Base-by-base conservation (phyloP, 2,113 vertebrate genomes). In the Ranitomeya imitator region DNA sequence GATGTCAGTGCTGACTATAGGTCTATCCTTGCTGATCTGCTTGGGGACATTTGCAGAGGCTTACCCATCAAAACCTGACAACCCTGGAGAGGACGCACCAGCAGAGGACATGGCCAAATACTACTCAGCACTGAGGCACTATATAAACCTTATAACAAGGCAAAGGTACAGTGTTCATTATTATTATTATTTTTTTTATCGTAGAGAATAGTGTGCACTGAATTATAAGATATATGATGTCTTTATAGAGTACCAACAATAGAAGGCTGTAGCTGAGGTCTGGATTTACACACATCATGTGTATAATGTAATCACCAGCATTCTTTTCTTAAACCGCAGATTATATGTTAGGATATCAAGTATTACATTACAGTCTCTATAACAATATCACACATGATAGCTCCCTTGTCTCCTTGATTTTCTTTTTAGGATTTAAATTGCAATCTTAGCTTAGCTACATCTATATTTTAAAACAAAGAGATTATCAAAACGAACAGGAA, bases 131-230 rank as follows among this genome's bases (percentile, higher is more conserved):
- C 93, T 99, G 93, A 96, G 98, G 93, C 98, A 99, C 93, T 99
- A 99, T 94, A 98, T 99, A 94, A 99, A 99, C 92, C 98, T 99
- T 90, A 99, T 99, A 94, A 99, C 98, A 90, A 94, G 98, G 94
- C 98, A 99, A 95, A 98, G 98, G 98, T 99, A 94, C 90, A 94
- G 26, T 67, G 52, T 67, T 6, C n/a, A 55, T 52, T n/a, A 6
- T 21, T 51, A 13, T 4, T 16, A 4, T 37, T 23, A 15, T 73
- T 16, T 73, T 37, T 4, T 0, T 3, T 11, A 73, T 15, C 6
- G 15, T 37, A 19, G 57, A 19, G 15, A 71, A 9, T 21, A 6
- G 16, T 82, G 31, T 63, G 26, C 60, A 19, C 21, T 45, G 31
- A 81, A 61, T 54, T 23, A 57, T 60, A 37, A 10, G 14, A 16